Evolutionary conservation across 1,140 invertebrate species (phyloP).

Genomic region (Drosophila kepulauana): DNA sequence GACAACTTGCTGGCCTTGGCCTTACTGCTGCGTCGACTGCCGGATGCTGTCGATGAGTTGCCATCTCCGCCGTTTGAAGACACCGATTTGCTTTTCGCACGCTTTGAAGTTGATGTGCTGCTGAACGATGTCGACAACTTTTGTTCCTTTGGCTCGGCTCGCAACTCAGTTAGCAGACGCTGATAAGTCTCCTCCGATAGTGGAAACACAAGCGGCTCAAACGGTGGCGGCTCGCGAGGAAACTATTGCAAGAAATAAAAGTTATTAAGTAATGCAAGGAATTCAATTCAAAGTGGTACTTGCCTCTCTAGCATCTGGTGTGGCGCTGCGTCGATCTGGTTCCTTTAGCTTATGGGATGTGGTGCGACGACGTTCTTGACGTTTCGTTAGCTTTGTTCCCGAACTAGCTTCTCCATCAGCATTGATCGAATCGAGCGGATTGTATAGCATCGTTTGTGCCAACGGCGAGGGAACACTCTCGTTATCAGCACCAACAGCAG

Average conservation of each 20-base stretch:
- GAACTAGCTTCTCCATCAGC: conserved; percentile 32
- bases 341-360: conserved; percentile 82
- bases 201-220: conserved; percentile 63
- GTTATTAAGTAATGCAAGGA: background rate
- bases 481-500: conserved; percentile 46
- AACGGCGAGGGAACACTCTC: conserved; percentile 87
- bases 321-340: conserved; percentile 77
- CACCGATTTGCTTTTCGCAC: conserved; percentile 66
- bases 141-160: conserved; percentile 38
- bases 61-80: conserved; percentile 66
- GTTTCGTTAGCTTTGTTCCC: conserved; percentile 32
- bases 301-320: conserved; percentile 85
- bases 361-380: conserved; percentile 84
- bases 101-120: conserved; percentile 33
- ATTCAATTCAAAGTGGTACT: conserved; percentile 15
- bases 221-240: conserved; percentile 41
- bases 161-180: conserved; percentile 48
- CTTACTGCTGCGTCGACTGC: conserved; percentile 68
- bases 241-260: conserved; percentile 7
- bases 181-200: conserved; percentile 66
- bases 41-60: conserved; percentile 6
- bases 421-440: conserved; percentile 77
- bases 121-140: background rate
- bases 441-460: conserved; percentile 82
- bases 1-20: conserved; percentile 49